A percentile compares a stretch with the other conserved stretches of the same genome.
Conservation (phyloP, 1,140 invertebrate species). For the Nymphalis io region DNA sequence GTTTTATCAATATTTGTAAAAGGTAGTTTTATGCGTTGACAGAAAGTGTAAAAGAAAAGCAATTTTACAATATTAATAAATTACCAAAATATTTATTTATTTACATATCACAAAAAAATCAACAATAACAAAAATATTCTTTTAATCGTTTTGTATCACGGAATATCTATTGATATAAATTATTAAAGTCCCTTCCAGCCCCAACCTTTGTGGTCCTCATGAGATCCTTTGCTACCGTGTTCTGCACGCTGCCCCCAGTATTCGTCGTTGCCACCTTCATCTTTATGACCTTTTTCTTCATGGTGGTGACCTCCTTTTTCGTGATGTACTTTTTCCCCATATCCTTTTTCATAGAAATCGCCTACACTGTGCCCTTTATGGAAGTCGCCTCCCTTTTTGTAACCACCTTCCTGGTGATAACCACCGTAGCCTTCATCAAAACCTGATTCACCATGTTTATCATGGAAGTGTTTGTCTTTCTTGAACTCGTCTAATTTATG, state of each 20-base stretch:
- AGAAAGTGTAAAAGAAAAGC: not conserved
- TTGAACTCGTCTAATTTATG: slow-evolving; percentile 88
- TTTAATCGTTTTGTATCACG: slow-evolving; percentile 23
- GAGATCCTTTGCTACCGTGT: slow-evolving; percentile 83
- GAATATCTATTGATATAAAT: slow-evolving; percentile 29
- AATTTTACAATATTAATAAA: slow-evolving; percentile 4
- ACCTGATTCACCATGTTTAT: slow-evolving; percentile 88
- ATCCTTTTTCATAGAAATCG: slow-evolving; percentile 84
- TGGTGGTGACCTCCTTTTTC: slow-evolving; percentile 83
- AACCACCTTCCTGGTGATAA: slow-evolving; percentile 84
- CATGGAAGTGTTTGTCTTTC: slow-evolving; percentile 84
- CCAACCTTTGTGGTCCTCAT: slow-evolving; percentile 79
- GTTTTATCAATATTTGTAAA: too few relatives aligned
- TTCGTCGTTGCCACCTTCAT: slow-evolving; percentile 81
- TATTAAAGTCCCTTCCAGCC: slow-evolving; percentile 80
- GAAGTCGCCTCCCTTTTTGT: slow-evolving; percentile 85
- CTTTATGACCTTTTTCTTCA: slow-evolving; percentile 71
- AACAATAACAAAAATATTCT: slow-evolving; percentile 70
- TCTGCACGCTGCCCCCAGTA: slow-evolving; percentile 82
- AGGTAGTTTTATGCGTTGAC: too few relatives aligned
- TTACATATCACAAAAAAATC: slow-evolving; percentile 70
- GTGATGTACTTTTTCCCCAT: slow-evolving; percentile 85
- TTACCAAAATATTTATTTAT: slow-evolving; percentile 18
- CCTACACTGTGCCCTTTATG: slow-evolving; percentile 85
- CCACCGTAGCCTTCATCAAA: slow-evolving; percentile 85